These are phyloP conservation scores for Lepidochrysops patricia DNA, from an alignment of 2,888 invertebrate species.

Conservation along the genomic window DNA sequence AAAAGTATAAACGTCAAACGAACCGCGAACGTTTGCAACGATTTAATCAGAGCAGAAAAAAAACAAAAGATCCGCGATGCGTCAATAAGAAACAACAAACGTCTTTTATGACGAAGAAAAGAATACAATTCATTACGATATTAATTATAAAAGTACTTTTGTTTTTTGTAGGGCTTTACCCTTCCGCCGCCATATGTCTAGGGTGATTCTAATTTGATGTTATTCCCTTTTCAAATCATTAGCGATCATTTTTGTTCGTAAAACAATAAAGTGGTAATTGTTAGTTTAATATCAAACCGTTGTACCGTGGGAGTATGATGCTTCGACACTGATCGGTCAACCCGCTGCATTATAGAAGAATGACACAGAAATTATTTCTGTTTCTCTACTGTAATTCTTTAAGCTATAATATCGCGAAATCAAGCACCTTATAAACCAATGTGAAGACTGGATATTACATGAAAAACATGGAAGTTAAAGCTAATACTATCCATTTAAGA, in stretches of 20 bases:
- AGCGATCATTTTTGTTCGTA: not conserved
- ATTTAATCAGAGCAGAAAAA: slow-evolving; percentile 31
- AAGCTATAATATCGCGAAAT: no score
- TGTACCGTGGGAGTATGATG: no score
- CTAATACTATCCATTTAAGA: no score
- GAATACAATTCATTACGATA: slow-evolving; percentile 62
- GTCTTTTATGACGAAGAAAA: slow-evolving; percentile 42
- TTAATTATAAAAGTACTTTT: slow-evolving; percentile 61
- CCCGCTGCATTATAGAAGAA: no score
- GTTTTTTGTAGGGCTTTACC: slow-evolving; percentile 35
- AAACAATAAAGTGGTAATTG: not conserved
- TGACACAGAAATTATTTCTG: no score
- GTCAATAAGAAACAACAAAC: slow-evolving; percentile 28
- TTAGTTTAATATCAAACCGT: not conserved
- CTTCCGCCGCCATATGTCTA: slow-evolving; percentile 19
- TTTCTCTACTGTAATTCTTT: no score
- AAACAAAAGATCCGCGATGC: slow-evolving; percentile 27
- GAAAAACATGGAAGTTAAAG: no score
- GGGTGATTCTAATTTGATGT: slow-evolving; percentile 27
- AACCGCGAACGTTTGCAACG: slow-evolving; percentile 29
- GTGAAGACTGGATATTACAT: no score
- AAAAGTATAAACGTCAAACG: slow-evolving; percentile 25
- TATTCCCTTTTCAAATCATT: slow-evolving; percentile 1
- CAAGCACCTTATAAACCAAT: no score
- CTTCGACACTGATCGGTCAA: no score